Base-by-base conservation (phyloP, 2,888 invertebrate species). In the Marronus borbonicus region DNA sequence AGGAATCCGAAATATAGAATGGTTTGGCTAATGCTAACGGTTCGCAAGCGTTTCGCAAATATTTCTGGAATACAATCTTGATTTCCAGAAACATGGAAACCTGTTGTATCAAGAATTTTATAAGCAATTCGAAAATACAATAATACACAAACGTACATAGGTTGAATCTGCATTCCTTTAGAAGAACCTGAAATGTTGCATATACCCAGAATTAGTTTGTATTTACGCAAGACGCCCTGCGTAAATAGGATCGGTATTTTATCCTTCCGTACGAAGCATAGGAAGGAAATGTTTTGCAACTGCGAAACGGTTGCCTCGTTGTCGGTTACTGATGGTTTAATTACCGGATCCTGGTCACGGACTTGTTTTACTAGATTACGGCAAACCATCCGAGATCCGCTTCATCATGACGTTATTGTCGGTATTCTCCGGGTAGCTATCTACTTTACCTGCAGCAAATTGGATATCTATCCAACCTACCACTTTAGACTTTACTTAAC, bases 291-390 rank as follows among this genome's bases (percentile, higher is more conserved):
- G 20, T 58, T 58, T 58, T 58, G 55, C 55, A 58, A 1, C 55
- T 58, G 55, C 55, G 20, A 36, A 58, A 5, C 55, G 50, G 20
- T 50, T 50, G 10, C n/a, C 50, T 50, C 50, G 39, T 68, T 50
- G 68, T 50, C 68, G 24, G 24, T 68, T 68, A 68, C 68, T 50
- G 68, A 68, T 50, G 24, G 50, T 52, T 68, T 68, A 68, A 68
- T 68, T 68, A 68, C 50, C 3, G 68, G 20, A 28, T 68, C 39
- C 50, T 50, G 50, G 66, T 66, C 50, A 68, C 50, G 50, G 50
- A 68, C 50, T 68, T 28, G 68, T 28, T 49, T 44, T 24, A 20
- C 49, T 68, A 68, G 49, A 68, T 68, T 68, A 68, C 68, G 28
- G 24, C 50, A 24, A 68, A 14, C 28, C 31, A 62, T 31, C 24